Base-by-base conservation (phyloP, 2,888 invertebrate genomes). In the Amiota minor region DNA sequence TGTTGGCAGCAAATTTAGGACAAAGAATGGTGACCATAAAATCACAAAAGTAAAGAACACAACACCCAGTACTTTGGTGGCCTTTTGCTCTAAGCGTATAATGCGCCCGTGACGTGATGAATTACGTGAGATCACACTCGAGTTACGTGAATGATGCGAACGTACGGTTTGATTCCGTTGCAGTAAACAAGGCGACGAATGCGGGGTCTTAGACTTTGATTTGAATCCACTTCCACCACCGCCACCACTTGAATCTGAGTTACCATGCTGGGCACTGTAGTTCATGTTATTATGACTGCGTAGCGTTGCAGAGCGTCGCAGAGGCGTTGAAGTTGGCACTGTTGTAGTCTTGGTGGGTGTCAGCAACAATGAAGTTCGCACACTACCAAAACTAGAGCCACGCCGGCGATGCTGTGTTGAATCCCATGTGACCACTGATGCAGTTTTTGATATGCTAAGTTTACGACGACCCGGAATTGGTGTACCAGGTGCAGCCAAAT, bases 21-120 rank as follows among this genome's bases (percentile, higher is more conserved):
- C 94, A 89, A 98, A 98, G 90, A 98, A 98, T 12, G 98, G 98
- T n/a, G 97, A 95, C 97, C 98, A 98, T 53, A 97, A 92, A 64
- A 97, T 94, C 46, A 97, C 97, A 88, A 98, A 98, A 0, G 97
- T 97, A 89, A 97, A 97, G 91, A 98, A 98, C 1, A 98, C 97
- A 0, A 98, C 96, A 3, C 97, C 97, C 20, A 98, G 91, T 6
- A 98, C 98, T 91, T 98, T 97, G 12, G 98, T 98, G 0, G 98
- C 98, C 89, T 98, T 98, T 88, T 98, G 98, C 88, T 98, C 98
- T 71, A 97, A 92, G 6, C 96, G 92, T 71, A 98, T 93, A 84
- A 95, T 96, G 74, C 96, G 91, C 0, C 96, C 96, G 85, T 96
- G 96, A 0, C 96, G 92, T 0, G 95, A 95, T 0, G 95, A 95